Evolutionary conservation across 2,888 invertebrate genomes (phyloP).

Genomic region (Deilephila elpenor): DNA sequence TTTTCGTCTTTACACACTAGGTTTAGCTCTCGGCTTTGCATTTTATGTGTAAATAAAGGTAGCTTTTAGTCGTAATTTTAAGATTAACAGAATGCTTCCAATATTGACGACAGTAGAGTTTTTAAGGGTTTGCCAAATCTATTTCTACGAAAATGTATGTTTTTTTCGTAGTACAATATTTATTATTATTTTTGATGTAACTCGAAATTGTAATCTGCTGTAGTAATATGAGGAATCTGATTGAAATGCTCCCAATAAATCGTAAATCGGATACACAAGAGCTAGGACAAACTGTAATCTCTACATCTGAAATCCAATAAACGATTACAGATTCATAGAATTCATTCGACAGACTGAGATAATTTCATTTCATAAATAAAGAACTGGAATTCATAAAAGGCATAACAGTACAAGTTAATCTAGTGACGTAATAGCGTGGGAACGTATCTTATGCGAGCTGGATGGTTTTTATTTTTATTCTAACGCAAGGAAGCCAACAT

Average conservation of each 20-base stretch:
- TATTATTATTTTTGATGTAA: no score
- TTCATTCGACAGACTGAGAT: not conserved
- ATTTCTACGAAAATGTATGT: no score
- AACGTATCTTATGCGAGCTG: not conserved
- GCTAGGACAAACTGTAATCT: not conserved
- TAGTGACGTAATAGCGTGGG: not conserved
- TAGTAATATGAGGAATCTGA: no score
- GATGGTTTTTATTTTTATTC: not conserved
- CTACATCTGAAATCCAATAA: not conserved
- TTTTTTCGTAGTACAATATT: no score
- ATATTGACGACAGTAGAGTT: no score
- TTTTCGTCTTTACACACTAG: constrained; percentile 1
- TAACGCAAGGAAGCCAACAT: not conserved
- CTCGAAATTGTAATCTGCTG: no score
- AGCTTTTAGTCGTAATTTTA: no score
- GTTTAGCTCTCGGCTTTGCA: not conserved
- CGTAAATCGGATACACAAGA: no score
- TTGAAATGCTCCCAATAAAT: no score
- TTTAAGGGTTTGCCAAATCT: no score
- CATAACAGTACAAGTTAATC: not conserved
- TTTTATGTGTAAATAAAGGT: not conserved
- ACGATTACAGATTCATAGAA: constrained; percentile 1
- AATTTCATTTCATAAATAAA: not conserved
- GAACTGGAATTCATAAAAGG: not conserved
- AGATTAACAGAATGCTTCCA: no score